Conservation (phyloP, 23 tunicate genomes). For the Clavelina lepadiformis region DNA sequence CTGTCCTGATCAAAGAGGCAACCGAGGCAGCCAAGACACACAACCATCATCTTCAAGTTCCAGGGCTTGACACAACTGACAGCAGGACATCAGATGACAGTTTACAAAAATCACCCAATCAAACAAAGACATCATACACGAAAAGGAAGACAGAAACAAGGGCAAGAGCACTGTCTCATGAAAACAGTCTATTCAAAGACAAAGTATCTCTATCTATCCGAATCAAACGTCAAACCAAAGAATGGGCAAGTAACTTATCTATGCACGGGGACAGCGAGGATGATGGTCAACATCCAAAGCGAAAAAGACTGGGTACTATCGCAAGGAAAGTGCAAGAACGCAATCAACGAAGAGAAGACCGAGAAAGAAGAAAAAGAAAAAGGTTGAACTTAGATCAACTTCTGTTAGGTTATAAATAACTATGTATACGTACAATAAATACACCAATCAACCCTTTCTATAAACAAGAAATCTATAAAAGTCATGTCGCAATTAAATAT, state of each 20-base stretch:
- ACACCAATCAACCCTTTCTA: too few relatives aligned
- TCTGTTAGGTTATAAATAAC: too few relatives aligned
- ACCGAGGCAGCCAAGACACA: neutral
- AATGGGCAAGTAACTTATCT: conserved; percentile 12
- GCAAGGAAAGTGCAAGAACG: conserved; percentile 7
- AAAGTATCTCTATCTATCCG: conserved; percentile 3
- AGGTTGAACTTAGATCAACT: neutral
- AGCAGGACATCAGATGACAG: too few relatives aligned
- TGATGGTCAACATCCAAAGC: conserved; percentile 1
- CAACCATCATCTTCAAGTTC: conserved; percentile 14
- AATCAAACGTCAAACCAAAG: conserved; percentile 7
- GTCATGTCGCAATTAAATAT: too few relatives aligned
- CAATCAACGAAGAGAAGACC: conserved; percentile 8
- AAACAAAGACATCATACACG: conserved; percentile 41
- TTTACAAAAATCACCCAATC: too few relatives aligned
- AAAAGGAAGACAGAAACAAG: conserved; percentile 16
- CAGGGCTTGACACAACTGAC: neutral
- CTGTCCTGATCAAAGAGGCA: conserved; percentile 6
- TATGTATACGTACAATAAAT: too few relatives aligned
- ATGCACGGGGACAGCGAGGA: conserved; percentile 8
- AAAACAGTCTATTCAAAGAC: too few relatives aligned
- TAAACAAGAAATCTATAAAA: too few relatives aligned
- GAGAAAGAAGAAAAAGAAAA: conserved; percentile 19
- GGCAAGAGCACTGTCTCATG: conserved; percentile 8
- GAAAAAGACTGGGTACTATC: conserved; percentile 5